Conservation (phyloP, 1,140 invertebrate genomes). For the Pseudachorutes palmiensis region DNA sequence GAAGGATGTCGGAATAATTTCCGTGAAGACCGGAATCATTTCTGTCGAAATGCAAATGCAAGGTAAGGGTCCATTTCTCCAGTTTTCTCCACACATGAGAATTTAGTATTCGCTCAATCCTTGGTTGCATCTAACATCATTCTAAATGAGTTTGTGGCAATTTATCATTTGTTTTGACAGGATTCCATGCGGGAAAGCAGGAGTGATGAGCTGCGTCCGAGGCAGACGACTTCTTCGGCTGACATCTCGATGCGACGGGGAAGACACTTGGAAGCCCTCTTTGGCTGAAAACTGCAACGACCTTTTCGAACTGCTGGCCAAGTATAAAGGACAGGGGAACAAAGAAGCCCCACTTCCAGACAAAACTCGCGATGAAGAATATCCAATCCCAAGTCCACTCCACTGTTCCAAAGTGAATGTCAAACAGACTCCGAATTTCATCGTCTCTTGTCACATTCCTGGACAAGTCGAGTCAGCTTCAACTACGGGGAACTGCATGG, state of each 20-base stretch:
- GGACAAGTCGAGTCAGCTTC: background rate
- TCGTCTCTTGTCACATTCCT: conserved; percentile 18
- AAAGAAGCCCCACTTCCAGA: background rate
- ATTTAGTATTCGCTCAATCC: background rate
- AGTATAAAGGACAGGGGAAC: background rate
- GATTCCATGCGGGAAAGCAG: conserved; percentile 12
- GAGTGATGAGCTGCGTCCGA: conserved; percentile 10
- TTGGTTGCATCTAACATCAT: too few species aligned
- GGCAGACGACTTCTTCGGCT: background rate
- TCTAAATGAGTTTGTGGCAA: too few species aligned
- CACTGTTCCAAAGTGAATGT: conserved; percentile 5
- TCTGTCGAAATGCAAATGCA: background rate
- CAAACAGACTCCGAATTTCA: conserved; percentile 14
- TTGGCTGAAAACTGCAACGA: conserved; percentile 13
- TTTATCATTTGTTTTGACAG: conserved; percentile 4
- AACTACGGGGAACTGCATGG: conserved; percentile 13
- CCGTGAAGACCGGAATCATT: background rate
- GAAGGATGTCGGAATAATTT: conserved; percentile 1
- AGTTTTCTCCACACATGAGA: background rate
- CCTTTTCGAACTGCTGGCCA: conserved; percentile 3
- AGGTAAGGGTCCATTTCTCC: background rate
- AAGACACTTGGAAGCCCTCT: conserved; percentile 7
- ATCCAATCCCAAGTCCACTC: background rate
- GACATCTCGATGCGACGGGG: background rate
- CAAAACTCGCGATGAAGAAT: background rate